Evolutionary conservation across 1,140 invertebrate species (phyloP).

Genomic region (Drosophila kikkawai): DNA sequence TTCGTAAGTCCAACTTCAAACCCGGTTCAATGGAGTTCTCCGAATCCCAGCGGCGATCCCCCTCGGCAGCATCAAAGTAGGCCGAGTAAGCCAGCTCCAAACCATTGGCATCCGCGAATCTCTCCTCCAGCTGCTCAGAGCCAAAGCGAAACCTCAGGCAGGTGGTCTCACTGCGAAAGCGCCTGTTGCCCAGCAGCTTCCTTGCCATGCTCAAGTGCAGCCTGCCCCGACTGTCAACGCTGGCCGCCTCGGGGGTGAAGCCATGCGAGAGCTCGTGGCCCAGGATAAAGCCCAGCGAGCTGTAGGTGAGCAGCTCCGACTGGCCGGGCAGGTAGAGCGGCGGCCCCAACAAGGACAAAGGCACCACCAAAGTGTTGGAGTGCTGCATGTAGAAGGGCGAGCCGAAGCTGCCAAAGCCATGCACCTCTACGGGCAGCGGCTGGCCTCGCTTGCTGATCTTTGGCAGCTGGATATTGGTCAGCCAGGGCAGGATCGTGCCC

Average conservation of each 20-base stretch:
- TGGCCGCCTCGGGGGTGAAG: conserved; percentile 26
- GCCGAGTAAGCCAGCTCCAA: conserved; percentile 45
- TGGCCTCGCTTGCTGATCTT: neutral
- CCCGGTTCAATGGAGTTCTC: neutral
- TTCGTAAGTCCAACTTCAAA: rapidly evolving
- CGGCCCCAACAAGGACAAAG: conserved; percentile 35
- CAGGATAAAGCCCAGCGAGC: conserved; percentile 58
- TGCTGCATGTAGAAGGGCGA: conserved; percentile 44
- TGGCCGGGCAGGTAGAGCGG: conserved; percentile 39
- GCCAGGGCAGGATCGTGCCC: neutral
- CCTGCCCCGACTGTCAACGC: conserved; percentile 6
- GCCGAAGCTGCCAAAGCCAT: conserved; percentile 43
- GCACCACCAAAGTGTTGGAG: conserved; percentile 47
- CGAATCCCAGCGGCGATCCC: neutral
- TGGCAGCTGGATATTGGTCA: neutral
- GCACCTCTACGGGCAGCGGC: neutral
- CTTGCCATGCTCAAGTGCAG: rapidly evolving
- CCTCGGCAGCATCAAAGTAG: conserved; percentile 1
- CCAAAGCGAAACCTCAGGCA: conserved; percentile 8
- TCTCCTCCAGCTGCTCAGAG: conserved; percentile 22
- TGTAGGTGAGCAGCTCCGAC: conserved; percentile 21
- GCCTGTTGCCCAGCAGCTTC: neutral
- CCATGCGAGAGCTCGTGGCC: conserved; percentile 61
- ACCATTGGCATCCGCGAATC: conserved; percentile 53
- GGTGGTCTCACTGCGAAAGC: neutral